Conservation (phyloP, 2,888 invertebrate species). For the Spodoptera picta region DNA sequence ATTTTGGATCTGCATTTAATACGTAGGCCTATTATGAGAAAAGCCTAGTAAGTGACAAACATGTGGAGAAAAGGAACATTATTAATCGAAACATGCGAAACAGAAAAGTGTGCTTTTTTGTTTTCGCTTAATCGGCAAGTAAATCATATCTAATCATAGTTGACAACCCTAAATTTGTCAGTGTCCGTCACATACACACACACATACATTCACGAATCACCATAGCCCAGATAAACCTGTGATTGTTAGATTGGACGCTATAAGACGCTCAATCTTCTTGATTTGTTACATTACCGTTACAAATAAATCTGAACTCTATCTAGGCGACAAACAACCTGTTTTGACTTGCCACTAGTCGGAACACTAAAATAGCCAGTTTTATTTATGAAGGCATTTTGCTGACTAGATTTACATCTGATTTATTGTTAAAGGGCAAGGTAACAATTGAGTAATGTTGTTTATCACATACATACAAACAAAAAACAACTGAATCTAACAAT, state of each 20-base stretch:
- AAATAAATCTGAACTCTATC: slow-evolving; percentile 22
- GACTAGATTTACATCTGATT: slow-evolving; percentile 8
- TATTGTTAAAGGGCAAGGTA: neutral
- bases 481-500: too few species aligned
- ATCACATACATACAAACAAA: neutral
- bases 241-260: slow-evolving; percentile 15
- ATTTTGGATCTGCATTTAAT: too few species aligned
- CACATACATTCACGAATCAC: neutral
- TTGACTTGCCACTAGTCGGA: slow-evolving; percentile 36
- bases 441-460: neutral
- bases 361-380: slow-evolving; percentile 4
- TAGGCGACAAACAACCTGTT: slow-evolving; percentile 50
- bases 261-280: slow-evolving; percentile 16
- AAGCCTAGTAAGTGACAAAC: too few species aligned
- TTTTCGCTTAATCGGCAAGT: too few species aligned
- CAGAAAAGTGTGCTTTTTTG: too few species aligned
- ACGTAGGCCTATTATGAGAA: too few species aligned
- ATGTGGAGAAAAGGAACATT: too few species aligned
- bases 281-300: slow-evolving; percentile 21
- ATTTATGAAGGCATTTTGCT: slow-evolving; percentile 24
- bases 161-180: slow-evolving; percentile 16
- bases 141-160: too few species aligned
- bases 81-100: too few species aligned
- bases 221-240: slow-evolving; percentile 4
- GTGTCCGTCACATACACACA: neutral